Evolutionary conservation across 2,888 invertebrate species (phyloP), one percentile per base, ranked within the genome.

Genomic region (Dusona sp.): DNA sequence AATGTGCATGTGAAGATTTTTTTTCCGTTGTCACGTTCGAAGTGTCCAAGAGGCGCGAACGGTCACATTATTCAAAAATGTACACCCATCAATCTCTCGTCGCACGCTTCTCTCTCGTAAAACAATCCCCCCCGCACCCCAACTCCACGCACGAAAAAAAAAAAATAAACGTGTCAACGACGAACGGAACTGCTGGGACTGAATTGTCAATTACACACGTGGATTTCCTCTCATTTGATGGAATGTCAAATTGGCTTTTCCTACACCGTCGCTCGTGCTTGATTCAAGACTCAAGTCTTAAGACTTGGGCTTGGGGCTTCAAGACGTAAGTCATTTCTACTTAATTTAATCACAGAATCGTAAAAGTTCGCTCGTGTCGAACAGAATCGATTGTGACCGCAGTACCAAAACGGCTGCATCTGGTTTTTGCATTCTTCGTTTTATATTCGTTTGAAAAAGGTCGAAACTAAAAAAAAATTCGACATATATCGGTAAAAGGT

Each of bases 121-220:
- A 82, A 68, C 54, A 75, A 75, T 57, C 42, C 77, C 64, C 77
- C 25, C 25, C 11, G 3, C 51, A 11, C 51, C 36, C 1, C 22
- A 22, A 36, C 73, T n/a, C n/a, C n/a, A 33, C 72, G 29, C 11
- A 78, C 8, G 13, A 42, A 22, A 22, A 54, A 51, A 51, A 51
- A 33, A 36, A 51, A 73, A 73, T 9, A 38, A 68, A 65, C 75
- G 70, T 42, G 74, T 75, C 61, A 73, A 82, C 42, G 67, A 65
- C 61, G 75, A 68, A 90, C 91, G 92, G 92, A 92, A 93, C 92
- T 92, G 90, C 90, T 90, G 91, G 89, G 89, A 90, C 91, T 91
- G 93, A 93, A 94, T 93, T 91, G 92, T 92, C 93, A 93, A 94
- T 86, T 86, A 73, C 68, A 11, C 45, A 25, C 45, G 57, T 67